Percentiles rank a stretch among this genome's conserved stretches.
These are phyloP conservation scores for Heteromormyrus szaboi DNA, from an alignment of 2,797 vertebrate species.

Conservation along the genomic window DNA sequence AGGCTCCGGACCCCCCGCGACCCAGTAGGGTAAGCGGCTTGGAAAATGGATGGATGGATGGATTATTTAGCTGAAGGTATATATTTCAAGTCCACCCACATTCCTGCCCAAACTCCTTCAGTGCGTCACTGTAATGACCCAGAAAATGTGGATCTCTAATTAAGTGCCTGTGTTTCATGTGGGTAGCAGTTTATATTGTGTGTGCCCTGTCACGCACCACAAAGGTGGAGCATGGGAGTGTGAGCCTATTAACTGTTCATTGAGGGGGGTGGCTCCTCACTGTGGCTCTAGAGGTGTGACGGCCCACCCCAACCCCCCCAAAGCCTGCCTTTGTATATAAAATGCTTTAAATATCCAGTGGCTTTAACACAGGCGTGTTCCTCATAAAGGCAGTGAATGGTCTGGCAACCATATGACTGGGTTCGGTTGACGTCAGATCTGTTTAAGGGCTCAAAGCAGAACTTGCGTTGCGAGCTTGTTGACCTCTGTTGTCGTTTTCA, in stretches of 20 bases:
- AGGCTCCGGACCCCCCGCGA: too few species aligned
- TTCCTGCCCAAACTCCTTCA: not conserved
- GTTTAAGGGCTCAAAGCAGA: not conserved
- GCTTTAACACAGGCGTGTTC: not conserved
- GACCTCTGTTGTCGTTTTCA: not conserved
- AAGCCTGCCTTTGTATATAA: not conserved
- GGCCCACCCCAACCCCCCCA: not conserved
- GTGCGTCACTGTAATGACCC: not conserved
- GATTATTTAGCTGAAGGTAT: not conserved
- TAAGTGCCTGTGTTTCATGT: not conserved
- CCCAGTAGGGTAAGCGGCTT: too few species aligned
- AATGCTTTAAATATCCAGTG: not conserved
- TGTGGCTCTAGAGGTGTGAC: not conserved
- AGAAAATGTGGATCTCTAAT: not conserved
- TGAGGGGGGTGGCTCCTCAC: not conserved
- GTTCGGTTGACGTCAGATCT: not conserved
- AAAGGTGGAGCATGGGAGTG: not conserved
- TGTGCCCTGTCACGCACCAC: not conserved
- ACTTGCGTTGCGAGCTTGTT: not conserved
- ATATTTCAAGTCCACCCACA: not conserved
- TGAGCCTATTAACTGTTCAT: not conserved
- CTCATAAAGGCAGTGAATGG: not conserved
- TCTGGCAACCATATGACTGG: not conserved
- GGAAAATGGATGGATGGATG: too few species aligned
- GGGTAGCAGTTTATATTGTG: not conserved